Evolutionary conservation across 2,113 vertebrate species (phyloP), one percentile per base, ranked within the genome.

Genomic region (Coracopsis vasa): DNA sequence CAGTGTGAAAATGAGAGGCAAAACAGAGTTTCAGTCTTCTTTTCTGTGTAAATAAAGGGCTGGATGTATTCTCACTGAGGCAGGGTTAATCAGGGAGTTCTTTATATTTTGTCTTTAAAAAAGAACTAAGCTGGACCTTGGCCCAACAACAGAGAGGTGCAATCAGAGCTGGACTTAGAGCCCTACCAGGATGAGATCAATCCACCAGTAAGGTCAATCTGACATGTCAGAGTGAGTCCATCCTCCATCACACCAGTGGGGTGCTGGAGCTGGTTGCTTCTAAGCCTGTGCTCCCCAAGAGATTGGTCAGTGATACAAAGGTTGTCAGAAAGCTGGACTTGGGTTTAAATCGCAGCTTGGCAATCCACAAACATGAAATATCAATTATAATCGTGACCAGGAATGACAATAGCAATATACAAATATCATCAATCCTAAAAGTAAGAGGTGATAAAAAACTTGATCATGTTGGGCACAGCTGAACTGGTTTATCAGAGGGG

Each of bases 151-250:
- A 31, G 16, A 37, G 29, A 90, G 18, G 6, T 58, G 28, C 7
- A 20, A 16, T 19, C 16, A 29, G 44, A 74, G 65, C 27, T 29
- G 75, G 64, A n/a, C 24, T 71, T 10, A 1, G 44, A 53, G 62
- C 16, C 10, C 19, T 78, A 14, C 17, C 61, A 27, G 54, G 51
- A 8, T 31, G 27, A 47, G 47, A 48, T 56, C 35, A 33, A 29
- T 13, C 11, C 19, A 44, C 18, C 41, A 16, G 6, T 20, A 16
- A 9, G 28, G 50, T 45, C 31, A 47, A 0, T 13, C 29, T 0
- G 3, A 33, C 10, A 4, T 0, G 6, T 7, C 35, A 37, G 37
- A 16, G 8, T 4, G 11, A 56, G 24, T 35, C 35, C 5, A 6
- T 70, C 8, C 27, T 74, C 42, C 31, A 25, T 19, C 39, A 16